Conservation (phyloP, 2,888 invertebrate genomes). For the Pterostichus madidus region DNA sequence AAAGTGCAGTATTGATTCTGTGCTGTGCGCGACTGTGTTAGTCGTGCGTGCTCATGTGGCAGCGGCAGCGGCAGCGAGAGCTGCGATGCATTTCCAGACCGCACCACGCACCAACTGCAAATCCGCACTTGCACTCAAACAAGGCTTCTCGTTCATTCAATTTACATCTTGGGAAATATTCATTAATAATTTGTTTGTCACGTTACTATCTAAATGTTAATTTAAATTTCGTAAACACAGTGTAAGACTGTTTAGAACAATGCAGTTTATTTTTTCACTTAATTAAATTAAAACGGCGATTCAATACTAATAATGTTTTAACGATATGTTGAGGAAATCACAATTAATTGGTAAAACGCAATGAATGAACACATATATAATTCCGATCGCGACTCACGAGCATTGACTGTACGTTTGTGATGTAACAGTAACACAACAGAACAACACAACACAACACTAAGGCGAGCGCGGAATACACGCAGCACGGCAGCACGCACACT, state of each 20-base stretch:
- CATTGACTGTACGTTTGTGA: too few relatives aligned
- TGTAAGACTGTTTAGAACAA: not conserved
- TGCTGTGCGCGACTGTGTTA: not conserved
- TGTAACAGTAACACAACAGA: not conserved
- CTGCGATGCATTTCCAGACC: conserved; percentile 6
- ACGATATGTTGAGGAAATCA: too few relatives aligned
- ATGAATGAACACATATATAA: too few relatives aligned
- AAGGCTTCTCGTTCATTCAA: too few relatives aligned
- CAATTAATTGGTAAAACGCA: too few relatives aligned
- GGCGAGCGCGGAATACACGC: not conserved
- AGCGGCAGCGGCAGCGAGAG: not conserved
- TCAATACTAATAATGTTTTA: not conserved
- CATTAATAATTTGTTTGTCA: too few relatives aligned
- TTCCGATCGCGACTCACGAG: too few relatives aligned
- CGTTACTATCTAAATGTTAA: too few relatives aligned
- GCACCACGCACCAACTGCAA: not conserved
- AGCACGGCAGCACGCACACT: not conserved
- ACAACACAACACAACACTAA: not conserved
- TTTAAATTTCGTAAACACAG: too few relatives aligned
- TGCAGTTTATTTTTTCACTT: conserved; percentile 2
- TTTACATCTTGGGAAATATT: too few relatives aligned
- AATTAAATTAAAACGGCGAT: not conserved
- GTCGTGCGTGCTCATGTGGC: conserved; percentile 7
- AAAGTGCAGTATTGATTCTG: conserved; percentile 75
- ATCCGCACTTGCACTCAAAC: not conserved